Base-by-base conservation (phyloP, 1,140 invertebrate genomes). In the Anastrepha ludens region DNA sequence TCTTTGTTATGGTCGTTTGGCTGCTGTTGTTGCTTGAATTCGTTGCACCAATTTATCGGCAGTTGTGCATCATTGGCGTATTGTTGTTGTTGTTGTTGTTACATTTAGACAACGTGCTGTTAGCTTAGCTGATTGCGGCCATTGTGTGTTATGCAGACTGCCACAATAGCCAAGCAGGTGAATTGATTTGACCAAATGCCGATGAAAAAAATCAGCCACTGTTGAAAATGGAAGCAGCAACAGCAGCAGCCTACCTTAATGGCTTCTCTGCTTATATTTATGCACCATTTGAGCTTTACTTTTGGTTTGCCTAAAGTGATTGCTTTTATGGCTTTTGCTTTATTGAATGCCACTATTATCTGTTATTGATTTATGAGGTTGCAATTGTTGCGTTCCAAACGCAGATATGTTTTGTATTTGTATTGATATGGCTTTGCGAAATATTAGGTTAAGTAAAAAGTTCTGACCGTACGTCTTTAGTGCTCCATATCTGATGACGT, bases 281-380 rank as follows among this genome's bases (percentile, higher is more conserved):
- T 81, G 74, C 74, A 29, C 74, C 74, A 81, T 81, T 81, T 81
- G 74, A 81, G 17, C 20, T 17, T 8, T 81, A 55, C 47, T 81
- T 81, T 11, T 81, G 74, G 47, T 81, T 55, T 81, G 44, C 55
- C 55, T 55, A 55, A 81, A n/a, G 47, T 81, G 74, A 50, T 81
- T 81, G 47, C 44, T 81, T 81, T 81, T 81, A 81, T 81, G 20
- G 47, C 15, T 50, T 55, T n/a, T 81, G 74, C 47, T 81, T 81
- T 81, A 81, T 81, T 81, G 74, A 81, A 81, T 81, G 74, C 17
- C 74, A 55, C 15, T n/a, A 81, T 55, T 81, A 81, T 81, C 20
- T 81, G n/a, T 81, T 81, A 55, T 81, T 81, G 74, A 81, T 81
- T 81, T 81, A 81, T 81, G 74, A 81, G 74, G 47, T 55, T 81